Base-by-base conservation (phyloP, 1,140 invertebrate species). In the Maconellicoccus hirsutus region DNA sequence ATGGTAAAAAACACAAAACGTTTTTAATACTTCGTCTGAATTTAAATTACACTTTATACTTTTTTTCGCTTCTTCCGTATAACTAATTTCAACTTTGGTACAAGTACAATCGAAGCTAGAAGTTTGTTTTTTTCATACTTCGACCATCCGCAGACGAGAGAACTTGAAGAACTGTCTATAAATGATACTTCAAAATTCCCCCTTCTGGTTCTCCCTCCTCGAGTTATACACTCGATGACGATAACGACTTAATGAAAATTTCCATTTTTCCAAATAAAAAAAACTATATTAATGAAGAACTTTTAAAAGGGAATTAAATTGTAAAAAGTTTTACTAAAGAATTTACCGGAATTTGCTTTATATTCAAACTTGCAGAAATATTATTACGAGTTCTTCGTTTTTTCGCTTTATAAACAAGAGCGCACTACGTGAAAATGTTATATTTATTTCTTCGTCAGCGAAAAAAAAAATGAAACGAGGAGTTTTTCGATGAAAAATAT, bases 1-100 rank as follows among this genome's bases (percentile, higher is more conserved):
- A 8, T 52, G n/a, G 12, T 33, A 52, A 14, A 14, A 16, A 14
- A 52, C 42, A 52, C 42, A 52, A 52, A 52, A 14, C 42, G n/a
- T 52, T 52, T 52, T 52, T 52, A 52, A 52, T 52, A 52, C 42
- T 52, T 52, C 42, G 42, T 52, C 42, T 14, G 42, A 52, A 52
- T 52, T 52, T 52, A 52, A 52, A 52, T 52, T 52, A 52, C 42
- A 52, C 10, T 19, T 33, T 33, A 6, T 33, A 6, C 29, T 12
- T 33, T 33, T 33, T 33, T 52, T 16, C 16, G 4, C 42, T 16
- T 19, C 16, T 16, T 33, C 12, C 29, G 29, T 33, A 33, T 33
- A 33, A 33, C 42, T 19, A 52, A 52, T 52, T 52, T 52, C 42
- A 52, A 52, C 10, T 52, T 52, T 33, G 29, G 10, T 52, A 52